These are phyloP conservation scores for Caenorhabditis sp. DNA, from an alignment of 2,888 invertebrate genomes.

Conservation along the genomic window DNA sequence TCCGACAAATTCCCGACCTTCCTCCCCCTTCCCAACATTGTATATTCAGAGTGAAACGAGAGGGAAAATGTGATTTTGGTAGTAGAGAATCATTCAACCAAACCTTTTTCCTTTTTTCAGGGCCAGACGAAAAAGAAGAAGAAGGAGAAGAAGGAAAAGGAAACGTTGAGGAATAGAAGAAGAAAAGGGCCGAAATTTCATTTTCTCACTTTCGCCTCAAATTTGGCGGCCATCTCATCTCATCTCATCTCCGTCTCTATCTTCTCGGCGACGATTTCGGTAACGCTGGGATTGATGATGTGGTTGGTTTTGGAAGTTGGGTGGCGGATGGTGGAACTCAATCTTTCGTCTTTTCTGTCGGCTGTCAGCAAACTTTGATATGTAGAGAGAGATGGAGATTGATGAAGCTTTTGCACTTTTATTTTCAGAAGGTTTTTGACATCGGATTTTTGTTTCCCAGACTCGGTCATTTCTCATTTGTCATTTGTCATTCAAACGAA, in stretches of 20 bases:
- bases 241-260: constrained; percentile 7
- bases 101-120: constrained; percentile 41
- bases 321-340: too few relatives aligned
- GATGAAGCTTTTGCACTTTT: too few relatives aligned
- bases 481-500: constrained; percentile 1
- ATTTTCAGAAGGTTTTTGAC: too few relatives aligned
- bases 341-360: too few relatives aligned
- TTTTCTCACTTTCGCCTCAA: constrained; percentile 45
- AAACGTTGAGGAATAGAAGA: too few relatives aligned
- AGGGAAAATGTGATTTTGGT: constrained; percentile 29
- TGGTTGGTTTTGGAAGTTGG: background rate
- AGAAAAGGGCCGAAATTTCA: constrained; percentile 13
- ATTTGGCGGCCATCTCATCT: constrained; percentile 29
- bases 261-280: background rate
- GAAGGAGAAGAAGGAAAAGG: background rate
- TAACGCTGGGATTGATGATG: constrained; percentile 18
- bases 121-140: background rate
- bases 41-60: constrained; percentile 1
- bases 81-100: constrained; percentile 34
- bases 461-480: too few relatives aligned
- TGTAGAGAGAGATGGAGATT: too few relatives aligned
- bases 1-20: constrained; percentile 6
- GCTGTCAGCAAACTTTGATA: too few relatives aligned
- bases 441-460: too few relatives aligned
- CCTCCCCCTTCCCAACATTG: background rate